These are phyloP conservation scores for Ranitomeya variabilis DNA, from an alignment of 2,113 vertebrate genomes.

Conservation along the genomic window DNA sequence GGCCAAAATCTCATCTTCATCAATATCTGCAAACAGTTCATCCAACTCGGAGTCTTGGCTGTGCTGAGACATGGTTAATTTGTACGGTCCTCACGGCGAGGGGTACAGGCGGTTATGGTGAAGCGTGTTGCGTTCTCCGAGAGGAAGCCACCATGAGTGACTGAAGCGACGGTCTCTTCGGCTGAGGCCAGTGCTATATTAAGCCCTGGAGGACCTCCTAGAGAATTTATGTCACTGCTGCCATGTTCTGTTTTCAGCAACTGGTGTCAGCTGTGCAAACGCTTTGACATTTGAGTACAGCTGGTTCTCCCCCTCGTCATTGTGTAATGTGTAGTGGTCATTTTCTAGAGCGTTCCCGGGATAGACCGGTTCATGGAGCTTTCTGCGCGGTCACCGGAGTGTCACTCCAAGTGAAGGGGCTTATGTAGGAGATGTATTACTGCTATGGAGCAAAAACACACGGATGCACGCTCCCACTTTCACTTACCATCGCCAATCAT, in stretches of 20 bases:
- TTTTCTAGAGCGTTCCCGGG: slow-evolving; percentile 61
- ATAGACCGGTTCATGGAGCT: background rate
- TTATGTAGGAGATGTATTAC: background rate
- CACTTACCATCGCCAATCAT: no score
- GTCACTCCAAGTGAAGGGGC: background rate
- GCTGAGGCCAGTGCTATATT: slow-evolving; percentile 81
- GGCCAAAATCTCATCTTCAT: slow-evolving; percentile 93
- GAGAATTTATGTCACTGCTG: slow-evolving; percentile 81
- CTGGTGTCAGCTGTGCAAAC: slow-evolving; percentile 82
- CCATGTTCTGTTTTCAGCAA: slow-evolving; percentile 74
- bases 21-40: slow-evolving; percentile 72
- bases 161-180: slow-evolving; percentile 51
- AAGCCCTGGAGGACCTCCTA: slow-evolving; percentile 78
- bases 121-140: background rate
- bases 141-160: slow-evolving; percentile 42
- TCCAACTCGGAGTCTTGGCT: slow-evolving; percentile 70
- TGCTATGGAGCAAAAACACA: background rate
- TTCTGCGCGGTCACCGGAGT: background rate
- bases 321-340: slow-evolving; percentile 21
- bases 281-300: slow-evolving; percentile 86
- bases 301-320: slow-evolving; percentile 66
- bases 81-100: background rate
- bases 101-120: background rate
- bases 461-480: no score
- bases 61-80: slow-evolving; percentile 67